phyloP scores from a whole-genome alignment of 2,888 invertebrate species.

The Sarcophaga rosellei region DNA sequence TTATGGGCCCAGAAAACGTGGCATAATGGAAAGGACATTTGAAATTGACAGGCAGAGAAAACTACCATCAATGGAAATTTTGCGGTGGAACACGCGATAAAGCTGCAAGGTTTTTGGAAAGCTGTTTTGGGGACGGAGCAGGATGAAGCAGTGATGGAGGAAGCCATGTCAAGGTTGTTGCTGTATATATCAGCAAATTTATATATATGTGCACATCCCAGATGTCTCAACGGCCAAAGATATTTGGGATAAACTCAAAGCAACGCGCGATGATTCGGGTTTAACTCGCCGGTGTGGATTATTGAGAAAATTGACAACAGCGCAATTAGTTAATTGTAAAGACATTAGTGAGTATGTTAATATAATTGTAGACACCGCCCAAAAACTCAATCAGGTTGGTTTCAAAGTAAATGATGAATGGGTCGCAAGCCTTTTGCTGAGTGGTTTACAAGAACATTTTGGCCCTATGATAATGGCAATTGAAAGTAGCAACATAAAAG shows the following conservation, averaged over 20 bases:
- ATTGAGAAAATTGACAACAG: no score
- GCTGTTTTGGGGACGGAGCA: conserved; percentile 3
- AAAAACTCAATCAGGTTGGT: conserved; percentile 20
- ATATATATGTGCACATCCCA: conserved; percentile 52
- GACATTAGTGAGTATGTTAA: conserved; percentile 24
- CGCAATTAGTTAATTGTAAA: conserved; percentile 21
- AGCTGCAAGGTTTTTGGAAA: conserved; percentile 56
- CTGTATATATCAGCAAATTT: conserved; percentile 28
- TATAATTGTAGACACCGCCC: conserved; percentile 16
- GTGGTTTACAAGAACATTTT: conserved; percentile 52
- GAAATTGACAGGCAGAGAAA: conserved; percentile 39
- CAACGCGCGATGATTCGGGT: conserved; percentile 48
- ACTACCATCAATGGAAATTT: conserved; percentile 50
- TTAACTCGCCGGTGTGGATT: conserved; percentile 15
- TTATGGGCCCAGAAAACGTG: no score
- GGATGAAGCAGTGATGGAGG: background rate
- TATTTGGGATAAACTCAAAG: conserved; percentile 43
- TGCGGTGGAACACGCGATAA: conserved; percentile 49
- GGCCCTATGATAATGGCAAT: conserved; percentile 55
- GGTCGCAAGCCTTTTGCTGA: conserved; percentile 24
- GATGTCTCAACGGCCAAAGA: conserved; percentile 7
- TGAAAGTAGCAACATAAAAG: conserved; percentile 35
- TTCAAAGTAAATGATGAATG: conserved; percentile 35
- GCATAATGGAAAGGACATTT: no score
- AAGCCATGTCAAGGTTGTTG: conserved; percentile 41